A percentile compares a stretch with the other conserved stretches of the same genome.
These are phyloP conservation scores for Rhagophthalmus giganteus DNA, from an alignment of 2,888 invertebrate species.

Conservation along the genomic window DNA sequence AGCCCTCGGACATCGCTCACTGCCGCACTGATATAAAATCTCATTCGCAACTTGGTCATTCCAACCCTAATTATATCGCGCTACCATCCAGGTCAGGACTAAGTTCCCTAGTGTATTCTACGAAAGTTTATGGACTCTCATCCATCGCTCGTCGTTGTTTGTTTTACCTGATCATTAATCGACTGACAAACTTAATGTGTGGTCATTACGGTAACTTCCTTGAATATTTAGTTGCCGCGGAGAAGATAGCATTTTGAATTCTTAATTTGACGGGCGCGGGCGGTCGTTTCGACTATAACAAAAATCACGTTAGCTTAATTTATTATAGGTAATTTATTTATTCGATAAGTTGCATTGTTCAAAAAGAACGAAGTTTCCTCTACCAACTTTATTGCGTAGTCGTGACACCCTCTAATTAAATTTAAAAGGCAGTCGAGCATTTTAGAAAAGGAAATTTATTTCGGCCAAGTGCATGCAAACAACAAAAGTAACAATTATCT, in stretches of 20 bases:
- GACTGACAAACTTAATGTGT: no score
- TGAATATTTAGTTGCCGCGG: no score
- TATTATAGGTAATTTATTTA: no score
- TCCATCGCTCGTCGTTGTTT: no score
- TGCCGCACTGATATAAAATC: constrained; percentile 31
- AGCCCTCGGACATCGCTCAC: constrained; percentile 29
- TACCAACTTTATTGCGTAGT: no score
- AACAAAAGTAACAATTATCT: constrained; percentile 30
- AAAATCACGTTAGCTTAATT: no score
- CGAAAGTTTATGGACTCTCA: no score
- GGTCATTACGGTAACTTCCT: no score
- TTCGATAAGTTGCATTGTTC: no score
- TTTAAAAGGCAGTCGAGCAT: constrained; percentile 12
- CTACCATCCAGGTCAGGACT: constrained; percentile 26
- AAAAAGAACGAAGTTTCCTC: no score
- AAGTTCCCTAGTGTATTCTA: constrained; percentile 6
- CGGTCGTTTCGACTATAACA: background rate
- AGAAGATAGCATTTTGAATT: no score
- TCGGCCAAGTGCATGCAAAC: constrained; percentile 21
- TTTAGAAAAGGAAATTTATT: constrained; percentile 18
- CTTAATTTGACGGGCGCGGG: background rate
- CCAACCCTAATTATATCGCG: constrained; percentile 25
- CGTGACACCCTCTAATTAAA: constrained; percentile 17
- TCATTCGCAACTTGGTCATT: constrained; percentile 27
- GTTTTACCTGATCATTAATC: no score